These are phyloP conservation scores for Platichthys flesus DNA, from an alignment of 2,113 vertebrate genomes.

Conservation along the genomic window DNA sequence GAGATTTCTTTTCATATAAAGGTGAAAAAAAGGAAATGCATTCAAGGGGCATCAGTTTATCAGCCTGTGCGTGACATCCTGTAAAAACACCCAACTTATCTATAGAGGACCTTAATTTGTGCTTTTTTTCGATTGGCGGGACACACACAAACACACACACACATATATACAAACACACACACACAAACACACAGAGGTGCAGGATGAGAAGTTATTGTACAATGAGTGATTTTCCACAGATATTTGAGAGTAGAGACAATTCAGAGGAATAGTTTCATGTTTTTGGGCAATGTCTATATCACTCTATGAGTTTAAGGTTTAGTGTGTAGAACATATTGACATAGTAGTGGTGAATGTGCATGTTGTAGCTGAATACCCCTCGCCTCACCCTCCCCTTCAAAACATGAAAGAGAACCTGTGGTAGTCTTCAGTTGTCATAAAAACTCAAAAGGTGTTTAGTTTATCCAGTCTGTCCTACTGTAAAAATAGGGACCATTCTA, in stretches of 20 bases:
- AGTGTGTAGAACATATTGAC: too few relatives aligned
- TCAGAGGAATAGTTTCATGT: neutral
- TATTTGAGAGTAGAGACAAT: neutral
- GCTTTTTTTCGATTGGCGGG: neutral
- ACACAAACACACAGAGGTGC: conserved; percentile 1
- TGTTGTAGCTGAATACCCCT: too few relatives aligned
- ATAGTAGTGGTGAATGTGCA: too few relatives aligned
- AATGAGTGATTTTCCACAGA: too few relatives aligned
- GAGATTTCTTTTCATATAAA: conserved; percentile 57
- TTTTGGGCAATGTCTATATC: too few relatives aligned
- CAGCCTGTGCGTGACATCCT: conserved; percentile 23
- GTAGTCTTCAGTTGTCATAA: too few relatives aligned
- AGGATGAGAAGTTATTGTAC: neutral
- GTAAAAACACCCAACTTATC: conserved; percentile 28
- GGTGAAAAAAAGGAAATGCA: conserved; percentile 23
- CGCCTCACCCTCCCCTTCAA: too few relatives aligned
- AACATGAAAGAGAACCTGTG: too few relatives aligned
- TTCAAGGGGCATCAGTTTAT: conserved; percentile 50
- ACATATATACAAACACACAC: neutral
- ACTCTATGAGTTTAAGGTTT: too few relatives aligned
- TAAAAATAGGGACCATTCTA: too few relatives aligned
- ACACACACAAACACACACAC: neutral
- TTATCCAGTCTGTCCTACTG: too few relatives aligned
- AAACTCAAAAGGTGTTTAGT: too few relatives aligned
- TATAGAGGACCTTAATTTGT: conserved; percentile 18